Base-by-base conservation (phyloP, 2,888 invertebrate genomes). In the Papilio gigon region DNA sequence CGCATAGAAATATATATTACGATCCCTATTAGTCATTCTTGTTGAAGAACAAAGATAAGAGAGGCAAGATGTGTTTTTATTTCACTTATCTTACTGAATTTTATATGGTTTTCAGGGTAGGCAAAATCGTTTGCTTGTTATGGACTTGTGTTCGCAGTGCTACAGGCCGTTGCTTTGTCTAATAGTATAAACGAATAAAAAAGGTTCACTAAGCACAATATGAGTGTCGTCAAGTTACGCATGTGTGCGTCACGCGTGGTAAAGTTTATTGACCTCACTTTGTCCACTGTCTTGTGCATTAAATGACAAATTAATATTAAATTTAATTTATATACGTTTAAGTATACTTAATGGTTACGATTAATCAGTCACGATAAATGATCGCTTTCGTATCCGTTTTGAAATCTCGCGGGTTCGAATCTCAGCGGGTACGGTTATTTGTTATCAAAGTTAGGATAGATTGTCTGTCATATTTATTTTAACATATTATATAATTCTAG, bases 231-330 rank as follows among this genome's bases (percentile, higher is more conserved):
- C 17, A 40, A 47, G n/a, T 17, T 30, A 14, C 22, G 9, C 60
- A 60, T 47, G 44, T 62, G 40, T 42, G 53, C 25, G 59, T 53
- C 22, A 44, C 25, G 44, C 25, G 12, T 53, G 44, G 44, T 17
- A 20, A 35, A 58, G 68, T 56, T 68, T 37, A 56, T 63, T 59
- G 47, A 68, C 25, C 63, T 59, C 22, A 14, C n/a, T 50, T 44
- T 42, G 42, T 33, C 47, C 50, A 56, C 53, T 27, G 53, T 25
- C 50, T 56, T 56, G 22, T 56, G 30, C 30, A 56, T 30, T 25
- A 53, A 53, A n/a, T 56, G 53, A 56, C 53, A 30, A 30, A 30
- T 30, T 17, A 30, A 53, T 30, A 50, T 27, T n/a, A 27, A 50
- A 20, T 50, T 8, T 50, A 25, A 25, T 53, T 30, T 53, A 30